These are phyloP conservation scores for Grammomys dolichurus DNA, from an alignment of 2,113 vertebrate genomes.

Conservation along the genomic window DNA sequence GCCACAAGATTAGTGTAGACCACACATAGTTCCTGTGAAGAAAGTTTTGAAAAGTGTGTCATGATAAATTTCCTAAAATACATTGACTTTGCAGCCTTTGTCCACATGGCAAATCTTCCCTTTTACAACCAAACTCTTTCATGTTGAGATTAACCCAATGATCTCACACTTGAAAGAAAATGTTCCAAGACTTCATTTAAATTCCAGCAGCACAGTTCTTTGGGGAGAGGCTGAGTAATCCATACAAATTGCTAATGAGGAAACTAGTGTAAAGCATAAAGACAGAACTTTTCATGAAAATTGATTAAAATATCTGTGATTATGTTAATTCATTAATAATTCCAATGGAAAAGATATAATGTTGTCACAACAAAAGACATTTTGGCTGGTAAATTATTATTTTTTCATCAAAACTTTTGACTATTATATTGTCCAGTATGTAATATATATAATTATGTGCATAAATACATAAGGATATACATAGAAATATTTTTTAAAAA, in stretches of 20 bases:
- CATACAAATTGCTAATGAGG: conserved; percentile 74
- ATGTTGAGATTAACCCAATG: conserved; percentile 87
- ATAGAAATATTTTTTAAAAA: conserved; percentile 2
- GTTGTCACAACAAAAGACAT: background rate
- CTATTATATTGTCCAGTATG: rapidly evolving
- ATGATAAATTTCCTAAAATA: conserved; percentile 86
- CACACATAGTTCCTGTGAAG: conserved; percentile 78
- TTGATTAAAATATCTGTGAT: background rate
- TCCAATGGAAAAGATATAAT: background rate
- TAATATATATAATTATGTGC: background rate
- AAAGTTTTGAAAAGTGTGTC: conserved; percentile 82
- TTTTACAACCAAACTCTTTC: conserved; percentile 82
- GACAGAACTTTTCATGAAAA: conserved; percentile 45
- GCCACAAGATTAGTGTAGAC: conserved; percentile 84
- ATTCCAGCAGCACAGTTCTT: conserved; percentile 79
- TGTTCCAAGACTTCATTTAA: conserved; percentile 83
- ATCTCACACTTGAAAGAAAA: conserved; percentile 86
- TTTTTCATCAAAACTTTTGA: background rate
- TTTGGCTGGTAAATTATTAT: background rate
- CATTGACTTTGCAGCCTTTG: conserved; percentile 83
- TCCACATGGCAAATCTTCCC: conserved; percentile 80
- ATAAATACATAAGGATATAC: background rate
- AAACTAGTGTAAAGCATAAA: conserved; percentile 71
- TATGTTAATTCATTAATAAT: background rate
- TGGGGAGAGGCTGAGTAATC: conserved; percentile 81